These are phyloP conservation scores for Agrilus mali DNA, from an alignment of 2,888 invertebrate species.

Conservation along the genomic window DNA sequence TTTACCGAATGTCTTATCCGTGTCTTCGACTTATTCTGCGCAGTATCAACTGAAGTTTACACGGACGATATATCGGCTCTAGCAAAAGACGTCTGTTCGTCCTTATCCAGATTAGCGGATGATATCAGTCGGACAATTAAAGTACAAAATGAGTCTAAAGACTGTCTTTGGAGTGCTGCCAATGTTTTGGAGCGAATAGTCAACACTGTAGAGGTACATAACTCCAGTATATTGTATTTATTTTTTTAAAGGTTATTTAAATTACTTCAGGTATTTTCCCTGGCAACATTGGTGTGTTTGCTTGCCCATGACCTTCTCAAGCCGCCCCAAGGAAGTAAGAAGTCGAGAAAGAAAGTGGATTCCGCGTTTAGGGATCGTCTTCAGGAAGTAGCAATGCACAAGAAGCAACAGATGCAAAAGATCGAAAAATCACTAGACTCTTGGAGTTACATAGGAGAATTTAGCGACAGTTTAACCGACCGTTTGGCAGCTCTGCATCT, in stretches of 20 bases:
- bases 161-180: slow-evolving; percentile 36
- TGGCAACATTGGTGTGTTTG: slow-evolving; percentile 42
- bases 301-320: slow-evolving; percentile 41
- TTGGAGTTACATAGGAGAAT: slow-evolving; percentile 31
- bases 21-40: slow-evolving; percentile 22
- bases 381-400: slow-evolving; percentile 14
- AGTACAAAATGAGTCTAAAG: slow-evolving; percentile 30
- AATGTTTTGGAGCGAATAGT: slow-evolving; percentile 43
- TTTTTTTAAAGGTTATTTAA: background rate
- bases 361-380: slow-evolving; percentile 36
- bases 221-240: background rate
- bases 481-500: slow-evolving; percentile 33
- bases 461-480: slow-evolving; percentile 28
- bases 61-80: slow-evolving; percentile 7
- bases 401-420: slow-evolving; percentile 27
- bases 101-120: slow-evolving; percentile 22
- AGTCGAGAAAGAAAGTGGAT: slow-evolving; percentile 41
- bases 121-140: slow-evolving; percentile 18
- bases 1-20: slow-evolving; percentile 22
- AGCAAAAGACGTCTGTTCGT: slow-evolving; percentile 23
- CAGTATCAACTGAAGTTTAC: slow-evolving; percentile 13
- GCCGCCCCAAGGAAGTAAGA: slow-evolving; percentile 39
- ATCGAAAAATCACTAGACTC: slow-evolving; percentile 35
- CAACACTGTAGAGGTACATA: slow-evolving; percentile 47
- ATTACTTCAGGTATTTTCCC: slow-evolving; percentile 42